Percentiles rank a stretch among this genome's conserved stretches.
phyloP scores from a whole-genome alignment of 2,888 invertebrate species.

The Fabriciana adippe region DNA sequence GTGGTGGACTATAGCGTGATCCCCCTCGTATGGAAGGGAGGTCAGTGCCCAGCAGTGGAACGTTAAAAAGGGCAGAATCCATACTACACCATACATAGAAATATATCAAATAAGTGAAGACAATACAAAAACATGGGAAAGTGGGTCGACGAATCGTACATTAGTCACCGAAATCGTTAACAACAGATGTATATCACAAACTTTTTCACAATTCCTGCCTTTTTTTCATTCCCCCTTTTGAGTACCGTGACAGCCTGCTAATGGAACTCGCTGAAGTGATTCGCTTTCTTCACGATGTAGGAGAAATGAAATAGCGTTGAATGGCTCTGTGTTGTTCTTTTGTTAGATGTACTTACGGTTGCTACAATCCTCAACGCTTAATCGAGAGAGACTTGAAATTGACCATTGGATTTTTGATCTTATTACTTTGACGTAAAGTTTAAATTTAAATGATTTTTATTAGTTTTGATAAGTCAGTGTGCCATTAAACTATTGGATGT shows the following conservation, averaged over 20 bases:
- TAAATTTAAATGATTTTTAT: not conserved
- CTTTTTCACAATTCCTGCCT: slow-evolving; percentile 44
- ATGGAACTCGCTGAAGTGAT: slow-evolving; percentile 70
- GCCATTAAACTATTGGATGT: slow-evolving; percentile 11
- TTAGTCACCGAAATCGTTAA: slow-evolving; percentile 40
- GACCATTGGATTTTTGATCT: slow-evolving; percentile 18
- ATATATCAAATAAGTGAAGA: too few species aligned
- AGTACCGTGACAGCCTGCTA: slow-evolving; percentile 70
- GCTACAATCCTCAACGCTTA: slow-evolving; percentile 39
- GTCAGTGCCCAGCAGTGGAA: too few species aligned
- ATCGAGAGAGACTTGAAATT: slow-evolving; percentile 37
- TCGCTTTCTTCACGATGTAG: slow-evolving; percentile 52
- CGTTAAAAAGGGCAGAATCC: too few species aligned
- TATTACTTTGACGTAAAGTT: slow-evolving; percentile 11
- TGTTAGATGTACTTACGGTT: slow-evolving; percentile 47
- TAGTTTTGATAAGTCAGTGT: slow-evolving; percentile 5
- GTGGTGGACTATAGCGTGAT: too few species aligned
- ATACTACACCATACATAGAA: too few species aligned
- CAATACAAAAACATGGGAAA: slow-evolving; percentile 21
- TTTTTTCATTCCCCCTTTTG: slow-evolving; percentile 58
- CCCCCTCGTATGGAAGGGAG: too few species aligned
- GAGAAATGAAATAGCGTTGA: slow-evolving; percentile 59
- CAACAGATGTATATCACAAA: slow-evolving; percentile 46
- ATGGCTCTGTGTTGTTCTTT: slow-evolving; percentile 48
- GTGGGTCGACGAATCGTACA: slow-evolving; percentile 37